Percentiles rank a stretch among this genome's conserved stretches.
Evolutionary conservation across 2,888 invertebrate species (phyloP).

Genomic region (Limnephilus lunatus): DNA sequence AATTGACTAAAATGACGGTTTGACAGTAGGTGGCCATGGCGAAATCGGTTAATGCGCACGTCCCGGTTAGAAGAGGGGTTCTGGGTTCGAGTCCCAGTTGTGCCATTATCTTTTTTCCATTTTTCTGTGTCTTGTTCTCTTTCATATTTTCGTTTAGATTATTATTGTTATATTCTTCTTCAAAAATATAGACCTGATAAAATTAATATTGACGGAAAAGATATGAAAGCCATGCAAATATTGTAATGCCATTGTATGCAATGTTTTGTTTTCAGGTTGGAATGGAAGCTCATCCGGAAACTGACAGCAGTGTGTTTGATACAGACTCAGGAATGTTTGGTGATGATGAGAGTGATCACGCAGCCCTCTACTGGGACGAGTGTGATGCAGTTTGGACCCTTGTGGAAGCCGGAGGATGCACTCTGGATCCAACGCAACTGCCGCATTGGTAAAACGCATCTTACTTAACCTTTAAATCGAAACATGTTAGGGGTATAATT

Average conservation of each 20-base stretch:
- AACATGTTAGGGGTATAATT: background rate
- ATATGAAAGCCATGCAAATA: too few species aligned
- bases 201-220: too few species aligned
- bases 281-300: constrained; percentile 91
- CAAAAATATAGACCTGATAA: too few species aligned
- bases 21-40: too few species aligned
- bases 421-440: constrained; percentile 83
- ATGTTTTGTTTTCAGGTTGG: constrained; percentile 73
- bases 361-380: constrained; percentile 86
- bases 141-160: too few species aligned
- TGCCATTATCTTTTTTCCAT: too few species aligned
- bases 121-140: too few species aligned
- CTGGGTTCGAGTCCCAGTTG: too few species aligned
- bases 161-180: too few species aligned
- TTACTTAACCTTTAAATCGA: background rate
- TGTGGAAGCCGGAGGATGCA: constrained; percentile 89
- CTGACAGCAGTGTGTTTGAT: constrained; percentile 89
- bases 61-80: too few species aligned
- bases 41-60: too few species aligned
- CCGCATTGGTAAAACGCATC: constrained; percentile 83
- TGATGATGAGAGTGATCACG: constrained; percentile 85
- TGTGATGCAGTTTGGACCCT: constrained; percentile 90
- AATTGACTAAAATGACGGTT: too few species aligned
- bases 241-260: background rate
- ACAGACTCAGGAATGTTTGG: constrained; percentile 89